These are phyloP conservation scores for Chaetodon auriga DNA, from an alignment of 2,113 vertebrate genomes.

Conservation along the genomic window DNA sequence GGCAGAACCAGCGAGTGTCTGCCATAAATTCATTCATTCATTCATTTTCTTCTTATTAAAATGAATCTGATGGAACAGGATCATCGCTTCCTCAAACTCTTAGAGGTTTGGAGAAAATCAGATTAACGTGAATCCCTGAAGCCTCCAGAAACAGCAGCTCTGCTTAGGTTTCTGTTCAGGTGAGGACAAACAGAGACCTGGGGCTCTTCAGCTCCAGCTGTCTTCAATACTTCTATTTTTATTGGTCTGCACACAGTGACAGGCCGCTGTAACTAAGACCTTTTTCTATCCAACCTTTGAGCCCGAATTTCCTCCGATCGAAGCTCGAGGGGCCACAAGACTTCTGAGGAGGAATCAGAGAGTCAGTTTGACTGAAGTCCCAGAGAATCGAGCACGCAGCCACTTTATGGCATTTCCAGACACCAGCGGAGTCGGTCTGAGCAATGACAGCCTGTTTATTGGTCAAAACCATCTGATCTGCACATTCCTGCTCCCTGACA, in stretches of 20 bases:
- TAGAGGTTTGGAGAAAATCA: neutral
- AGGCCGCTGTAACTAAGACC: neutral
- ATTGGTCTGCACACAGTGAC: conserved; percentile 11
- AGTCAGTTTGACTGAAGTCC: neutral
- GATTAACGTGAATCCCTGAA: too few species aligned
- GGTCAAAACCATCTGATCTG: conserved; percentile 56
- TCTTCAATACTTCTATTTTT: conserved; percentile 10
- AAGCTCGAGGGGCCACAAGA: neutral
- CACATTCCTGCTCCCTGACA: conserved; percentile 74
- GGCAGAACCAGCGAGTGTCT: too few species aligned
- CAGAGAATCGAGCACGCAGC: conserved; percentile 7
- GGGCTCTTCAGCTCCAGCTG: conserved; percentile 15
- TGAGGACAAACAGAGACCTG: neutral
- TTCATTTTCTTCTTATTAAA: neutral
- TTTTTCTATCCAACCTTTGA: neutral
- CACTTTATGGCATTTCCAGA: conserved; percentile 68
- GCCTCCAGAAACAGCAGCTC: conserved; percentile 8
- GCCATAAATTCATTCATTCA: neutral
- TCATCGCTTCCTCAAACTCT: neutral
- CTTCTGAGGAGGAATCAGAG: conserved; percentile 4
- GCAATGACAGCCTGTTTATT: conserved; percentile 55
- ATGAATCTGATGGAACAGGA: neutral
- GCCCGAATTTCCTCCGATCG: conserved; percentile 8
- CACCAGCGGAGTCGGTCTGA: conserved; percentile 31
- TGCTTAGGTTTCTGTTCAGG: neutral